Evolutionary conservation across 2,797 vertebrate species (phyloP).

Genomic region (Clarias fuscus): DNA sequence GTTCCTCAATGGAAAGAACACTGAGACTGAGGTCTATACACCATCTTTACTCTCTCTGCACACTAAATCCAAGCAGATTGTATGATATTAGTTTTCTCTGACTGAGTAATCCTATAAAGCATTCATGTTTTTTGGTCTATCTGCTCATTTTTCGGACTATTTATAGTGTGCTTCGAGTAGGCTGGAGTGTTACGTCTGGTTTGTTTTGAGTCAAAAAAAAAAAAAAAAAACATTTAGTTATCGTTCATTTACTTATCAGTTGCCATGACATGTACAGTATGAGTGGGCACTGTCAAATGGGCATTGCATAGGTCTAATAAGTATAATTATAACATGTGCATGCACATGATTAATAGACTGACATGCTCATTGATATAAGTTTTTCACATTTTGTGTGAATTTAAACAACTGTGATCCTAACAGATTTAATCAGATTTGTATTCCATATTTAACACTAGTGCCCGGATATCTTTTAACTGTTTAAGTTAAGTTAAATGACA

Average conservation of each 20-base stretch:
- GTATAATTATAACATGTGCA: not conserved
- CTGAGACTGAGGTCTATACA: conserved; percentile 69
- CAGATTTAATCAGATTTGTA: not conserved
- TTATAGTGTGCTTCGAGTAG: too few species aligned
- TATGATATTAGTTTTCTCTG: not conserved
- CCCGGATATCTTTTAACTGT: not conserved
- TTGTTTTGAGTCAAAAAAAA: not conserved
- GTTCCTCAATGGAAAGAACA: not conserved
- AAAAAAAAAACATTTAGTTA: not conserved
- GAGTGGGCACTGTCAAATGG: not conserved
- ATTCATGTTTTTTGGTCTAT: not conserved
- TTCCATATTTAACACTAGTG: not conserved
- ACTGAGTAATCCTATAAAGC: not conserved
- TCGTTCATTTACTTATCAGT: not conserved
- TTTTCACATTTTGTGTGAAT: not conserved
- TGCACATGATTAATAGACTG: not conserved
- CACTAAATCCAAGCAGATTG: not conserved
- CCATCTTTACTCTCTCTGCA: conserved; percentile 71
- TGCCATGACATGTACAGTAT: not conserved
- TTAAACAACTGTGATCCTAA: not conserved
- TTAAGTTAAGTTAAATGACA: not conserved
- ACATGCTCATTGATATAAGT: not conserved
- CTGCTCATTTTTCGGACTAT: not conserved
- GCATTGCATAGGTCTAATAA: not conserved
- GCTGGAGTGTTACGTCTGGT: not conserved